A percentile compares a stretch with the other conserved stretches of the same genome.
phyloP scores from a whole-genome alignment of 2,113 vertebrate genomes.

The Megaleporinus macrocephalus region DNA sequence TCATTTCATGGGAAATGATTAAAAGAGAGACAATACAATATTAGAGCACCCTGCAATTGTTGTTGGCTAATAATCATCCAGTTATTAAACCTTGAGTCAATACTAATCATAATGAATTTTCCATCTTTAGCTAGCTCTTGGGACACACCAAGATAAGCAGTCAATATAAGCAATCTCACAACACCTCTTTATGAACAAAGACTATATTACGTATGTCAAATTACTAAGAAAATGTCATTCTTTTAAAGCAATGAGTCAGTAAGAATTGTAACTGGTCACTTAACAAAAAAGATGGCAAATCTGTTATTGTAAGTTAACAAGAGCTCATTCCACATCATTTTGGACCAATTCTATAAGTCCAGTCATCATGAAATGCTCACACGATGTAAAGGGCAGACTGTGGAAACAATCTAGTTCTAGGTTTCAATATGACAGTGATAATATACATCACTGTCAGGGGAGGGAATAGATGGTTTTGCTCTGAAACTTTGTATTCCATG shows the following conservation, averaged over 20 bases:
- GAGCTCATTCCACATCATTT: too few species aligned
- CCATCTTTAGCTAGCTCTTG: background rate
- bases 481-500: slow-evolving; percentile 26
- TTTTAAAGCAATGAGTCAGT: slow-evolving; percentile 3
- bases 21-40: background rate
- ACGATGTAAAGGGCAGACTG: background rate
- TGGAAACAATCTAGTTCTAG: background rate
- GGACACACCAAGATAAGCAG: background rate
- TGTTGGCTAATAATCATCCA: slow-evolving; percentile 19
- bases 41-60: slow-evolving; percentile 10
- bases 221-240: too few species aligned
- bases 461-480: slow-evolving; percentile 4
- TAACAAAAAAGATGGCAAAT: background rate
- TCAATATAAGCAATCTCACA: background rate
- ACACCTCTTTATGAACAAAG: background rate
- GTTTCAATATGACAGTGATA: background rate
- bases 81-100: slow-evolving; percentile 32
- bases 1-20: slow-evolving; percentile 34
- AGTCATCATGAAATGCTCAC: too few species aligned
- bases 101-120: slow-evolving; percentile 20
- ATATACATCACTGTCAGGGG: background rate
- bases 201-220: background rate
- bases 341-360: too few species aligned
- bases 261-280: background rate
- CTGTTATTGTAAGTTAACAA: too few species aligned